Evolutionary conservation across 2,797 vertebrate genomes (phyloP).

Genomic region (Poecilia gillii): DNA sequence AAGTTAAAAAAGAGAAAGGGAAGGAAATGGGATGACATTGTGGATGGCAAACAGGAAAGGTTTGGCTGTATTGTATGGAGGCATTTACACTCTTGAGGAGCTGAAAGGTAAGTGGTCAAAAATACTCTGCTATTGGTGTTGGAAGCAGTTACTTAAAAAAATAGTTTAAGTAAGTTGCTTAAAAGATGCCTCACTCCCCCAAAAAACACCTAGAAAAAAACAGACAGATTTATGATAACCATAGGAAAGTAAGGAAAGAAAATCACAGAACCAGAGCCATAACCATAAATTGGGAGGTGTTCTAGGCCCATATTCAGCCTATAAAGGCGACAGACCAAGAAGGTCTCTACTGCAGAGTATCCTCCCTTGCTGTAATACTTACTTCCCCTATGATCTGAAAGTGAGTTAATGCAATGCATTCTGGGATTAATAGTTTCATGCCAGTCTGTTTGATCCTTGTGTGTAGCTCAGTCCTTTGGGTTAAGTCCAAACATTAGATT

Average conservation of each 20-base stretch:
- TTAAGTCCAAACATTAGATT: neutral
- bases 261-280: constrained; percentile 32
- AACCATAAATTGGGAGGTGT: constrained; percentile 28
- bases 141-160: too few species aligned
- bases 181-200: neutral
- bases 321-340: neutral
- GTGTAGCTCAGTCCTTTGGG: neutral
- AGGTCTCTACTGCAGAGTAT: neutral
- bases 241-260: constrained; percentile 33
- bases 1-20: constrained; percentile 61
- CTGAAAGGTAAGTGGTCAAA: neutral
- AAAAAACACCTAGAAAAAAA: constrained; percentile 37
- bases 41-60: constrained; percentile 41
- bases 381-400: neutral
- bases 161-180: neutral
- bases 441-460: neutral
- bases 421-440: neutral
- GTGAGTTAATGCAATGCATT: neutral
- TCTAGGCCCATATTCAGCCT: neutral
- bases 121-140: too few species aligned
- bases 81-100: neutral
- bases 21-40: constrained; percentile 50
- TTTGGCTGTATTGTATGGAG: constrained; percentile 27
- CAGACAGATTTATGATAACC: constrained; percentile 62
- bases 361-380: too few species aligned